Conservation (phyloP, 2,888 invertebrate genomes). For the Melanophora roralis region DNA sequence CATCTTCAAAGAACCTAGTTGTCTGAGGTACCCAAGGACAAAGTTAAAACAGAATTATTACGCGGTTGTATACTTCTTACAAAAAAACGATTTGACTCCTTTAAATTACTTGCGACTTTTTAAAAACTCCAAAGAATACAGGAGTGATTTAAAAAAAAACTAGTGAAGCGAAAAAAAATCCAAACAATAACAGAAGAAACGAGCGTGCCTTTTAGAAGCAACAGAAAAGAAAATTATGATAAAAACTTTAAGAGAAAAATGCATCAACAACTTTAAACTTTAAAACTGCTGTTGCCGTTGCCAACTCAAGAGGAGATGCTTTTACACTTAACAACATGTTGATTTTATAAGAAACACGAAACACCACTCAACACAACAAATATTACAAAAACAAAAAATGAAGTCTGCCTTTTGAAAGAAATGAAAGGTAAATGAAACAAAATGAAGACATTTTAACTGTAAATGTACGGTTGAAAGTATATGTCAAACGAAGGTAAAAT, state of each 20-base stretch:
- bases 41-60: no score
- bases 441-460: slow-evolving; percentile 5
- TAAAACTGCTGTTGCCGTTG: neutral
- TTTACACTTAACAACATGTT: slow-evolving; percentile 32
- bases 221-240: neutral
- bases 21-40: no score
- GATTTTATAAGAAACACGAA: slow-evolving; percentile 35
- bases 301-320: slow-evolving; percentile 3
- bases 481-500: neutral
- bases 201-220: neutral
- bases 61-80: no score
- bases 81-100: neutral
- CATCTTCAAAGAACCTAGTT: no score
- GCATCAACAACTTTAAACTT: slow-evolving; percentile 42
- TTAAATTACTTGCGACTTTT: neutral
- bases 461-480: neutral
- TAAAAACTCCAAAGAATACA: no score
- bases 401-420: neutral
- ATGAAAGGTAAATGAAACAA: neutral
- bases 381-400: neutral
- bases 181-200: neutral
- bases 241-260: slow-evolving; percentile 5
- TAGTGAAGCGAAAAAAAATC: neutral
- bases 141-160: no score
- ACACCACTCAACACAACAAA: slow-evolving; percentile 42